These are phyloP conservation scores for Microplitis manilae DNA, from an alignment of 2,888 invertebrate species.

Conservation along the genomic window DNA sequence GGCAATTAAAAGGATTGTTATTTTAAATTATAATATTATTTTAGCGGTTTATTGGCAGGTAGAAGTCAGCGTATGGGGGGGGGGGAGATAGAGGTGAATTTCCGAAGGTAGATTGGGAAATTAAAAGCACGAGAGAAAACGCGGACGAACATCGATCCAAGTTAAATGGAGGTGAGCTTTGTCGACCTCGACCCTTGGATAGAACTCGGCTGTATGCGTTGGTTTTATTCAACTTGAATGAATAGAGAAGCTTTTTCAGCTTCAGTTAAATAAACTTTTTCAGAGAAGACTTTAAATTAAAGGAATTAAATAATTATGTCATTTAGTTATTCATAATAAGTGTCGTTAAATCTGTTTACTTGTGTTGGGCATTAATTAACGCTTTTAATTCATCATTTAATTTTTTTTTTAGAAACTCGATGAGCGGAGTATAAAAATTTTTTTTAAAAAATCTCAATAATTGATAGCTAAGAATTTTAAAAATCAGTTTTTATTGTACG, in stretches of 20 bases:
- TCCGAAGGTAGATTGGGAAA: conserved; percentile 27
- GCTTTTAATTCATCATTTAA: too few relatives aligned
- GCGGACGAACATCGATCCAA: conserved; percentile 36
- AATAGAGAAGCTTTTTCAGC: conserved; percentile 20
- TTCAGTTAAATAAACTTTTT: conserved; percentile 5
- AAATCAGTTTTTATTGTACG: too few relatives aligned
- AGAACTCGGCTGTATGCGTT: not conserved
- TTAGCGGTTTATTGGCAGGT: too few relatives aligned
- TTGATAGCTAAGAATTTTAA: too few relatives aligned
- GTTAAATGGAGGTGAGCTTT: conserved; percentile 17
- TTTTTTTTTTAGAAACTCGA: too few relatives aligned
- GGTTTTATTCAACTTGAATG: conserved; percentile 20
- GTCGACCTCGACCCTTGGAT: conserved; percentile 17
- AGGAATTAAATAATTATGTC: not conserved
- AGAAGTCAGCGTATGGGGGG: too few relatives aligned
- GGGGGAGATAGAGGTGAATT: conserved; percentile 17
- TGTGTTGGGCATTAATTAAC: too few relatives aligned
- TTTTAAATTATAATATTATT: too few relatives aligned
- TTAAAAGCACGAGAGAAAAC: conserved; percentile 40
- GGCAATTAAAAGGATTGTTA: too few relatives aligned
- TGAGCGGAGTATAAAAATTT: too few relatives aligned
- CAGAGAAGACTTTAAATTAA: not conserved
- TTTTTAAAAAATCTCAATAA: too few relatives aligned
- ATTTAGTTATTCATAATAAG: not conserved
- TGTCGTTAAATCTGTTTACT: too few relatives aligned